Evolutionary conservation across 2,888 invertebrate species (phyloP).

Genomic region (Corbicula japonica): DNA sequence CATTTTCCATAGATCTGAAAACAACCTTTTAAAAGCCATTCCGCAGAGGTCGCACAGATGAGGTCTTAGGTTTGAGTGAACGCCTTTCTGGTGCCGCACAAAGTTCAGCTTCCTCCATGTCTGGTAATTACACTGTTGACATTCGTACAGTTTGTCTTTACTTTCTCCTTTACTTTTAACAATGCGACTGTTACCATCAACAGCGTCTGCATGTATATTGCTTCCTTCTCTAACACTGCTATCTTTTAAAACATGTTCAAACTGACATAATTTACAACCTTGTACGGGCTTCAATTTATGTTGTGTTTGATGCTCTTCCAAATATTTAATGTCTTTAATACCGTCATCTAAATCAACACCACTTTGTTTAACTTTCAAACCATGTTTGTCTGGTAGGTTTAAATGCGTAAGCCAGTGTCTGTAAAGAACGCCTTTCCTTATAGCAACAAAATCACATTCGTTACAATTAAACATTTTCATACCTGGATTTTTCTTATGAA

Average conservation of each 20-base stretch:
- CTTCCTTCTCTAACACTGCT: too few relatives aligned
- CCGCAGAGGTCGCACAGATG: constrained; percentile 88
- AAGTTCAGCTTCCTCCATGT: constrained; percentile 86
- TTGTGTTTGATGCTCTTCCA: too few relatives aligned
- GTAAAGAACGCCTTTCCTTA: constrained; percentile 85
- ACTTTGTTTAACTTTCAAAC: too few relatives aligned
- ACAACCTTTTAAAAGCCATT: constrained; percentile 87
- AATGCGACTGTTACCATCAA: too few relatives aligned
- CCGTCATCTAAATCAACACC: too few relatives aligned
- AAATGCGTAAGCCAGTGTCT: constrained; percentile 86
- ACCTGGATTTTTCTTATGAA: constrained; percentile 80
- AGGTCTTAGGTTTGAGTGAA: constrained; percentile 87
- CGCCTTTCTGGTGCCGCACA: constrained; percentile 86
- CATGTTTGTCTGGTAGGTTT: constrained; percentile 74
- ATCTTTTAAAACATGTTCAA: too few relatives aligned
- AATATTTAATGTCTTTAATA: too few relatives aligned
- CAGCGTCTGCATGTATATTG: too few relatives aligned
- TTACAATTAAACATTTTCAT: constrained; percentile 80
- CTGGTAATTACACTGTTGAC: constrained; percentile 85
- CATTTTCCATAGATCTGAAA: not conserved
- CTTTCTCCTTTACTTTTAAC: too few relatives aligned
- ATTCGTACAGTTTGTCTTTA: too few relatives aligned
- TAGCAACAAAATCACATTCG: constrained; percentile 85
- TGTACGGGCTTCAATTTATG: too few relatives aligned
- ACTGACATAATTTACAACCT: too few relatives aligned